Conservation (phyloP, 2,797 vertebrate species). For the Takifugu ocellatus region DNA sequence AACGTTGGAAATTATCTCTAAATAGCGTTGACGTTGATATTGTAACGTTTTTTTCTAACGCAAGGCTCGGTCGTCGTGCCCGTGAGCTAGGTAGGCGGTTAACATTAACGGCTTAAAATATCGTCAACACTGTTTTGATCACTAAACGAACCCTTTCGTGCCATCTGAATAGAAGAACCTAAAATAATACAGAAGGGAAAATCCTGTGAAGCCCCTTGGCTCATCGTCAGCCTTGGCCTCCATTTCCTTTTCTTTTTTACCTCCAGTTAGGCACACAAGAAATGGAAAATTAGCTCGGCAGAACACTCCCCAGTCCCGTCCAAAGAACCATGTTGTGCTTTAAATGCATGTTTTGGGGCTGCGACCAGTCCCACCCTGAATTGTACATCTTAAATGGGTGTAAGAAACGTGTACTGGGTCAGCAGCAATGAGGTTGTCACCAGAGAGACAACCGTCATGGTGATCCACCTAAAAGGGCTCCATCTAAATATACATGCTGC, state of each 20-base stretch:
- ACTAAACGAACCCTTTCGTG: neutral
- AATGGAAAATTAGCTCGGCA: conserved; percentile 36
- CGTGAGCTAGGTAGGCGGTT: conserved; percentile 33
- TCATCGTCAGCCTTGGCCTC: conserved; percentile 51
- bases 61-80: conserved; percentile 61
- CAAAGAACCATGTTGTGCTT: neutral
- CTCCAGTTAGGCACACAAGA: conserved; percentile 33
- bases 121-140: neutral
- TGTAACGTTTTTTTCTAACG: conserved; percentile 13
- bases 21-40: neutral
- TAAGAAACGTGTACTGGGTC: neutral
- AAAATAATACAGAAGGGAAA: neutral
- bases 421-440: conserved; percentile 25
- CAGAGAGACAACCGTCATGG: conserved; percentile 22
- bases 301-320: neutral
- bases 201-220: conserved; percentile 7
- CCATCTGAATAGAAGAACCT: neutral
- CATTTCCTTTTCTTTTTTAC: conserved; percentile 55
- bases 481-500: neutral
- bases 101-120: too few species aligned
- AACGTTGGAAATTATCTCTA: neutral
- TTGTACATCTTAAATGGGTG: neutral
- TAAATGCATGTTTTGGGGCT: neutral
- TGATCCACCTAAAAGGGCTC: conserved; percentile 44
- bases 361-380: neutral